Conservation (phyloP, 53 echinoderm and acorn worm genomes). For the Glandiceps talaboti region DNA sequence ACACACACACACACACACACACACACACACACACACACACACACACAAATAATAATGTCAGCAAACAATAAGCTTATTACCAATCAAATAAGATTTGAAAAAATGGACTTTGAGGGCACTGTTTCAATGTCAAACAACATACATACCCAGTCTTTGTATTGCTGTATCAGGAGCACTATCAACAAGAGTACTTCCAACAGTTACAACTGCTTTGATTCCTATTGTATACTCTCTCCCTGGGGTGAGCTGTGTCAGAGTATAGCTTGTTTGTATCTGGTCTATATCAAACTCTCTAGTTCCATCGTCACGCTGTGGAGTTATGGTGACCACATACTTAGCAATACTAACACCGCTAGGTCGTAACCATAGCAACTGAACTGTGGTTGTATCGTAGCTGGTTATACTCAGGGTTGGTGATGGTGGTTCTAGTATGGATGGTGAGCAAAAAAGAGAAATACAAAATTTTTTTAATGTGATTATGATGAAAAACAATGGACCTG, state of each 20-base stretch:
- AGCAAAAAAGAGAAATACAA: too few relatives aligned
- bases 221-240: slow-evolving; percentile 26
- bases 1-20: too few relatives aligned
- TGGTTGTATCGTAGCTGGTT: not conserved
- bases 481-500: too few relatives aligned
- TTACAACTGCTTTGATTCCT: not conserved
- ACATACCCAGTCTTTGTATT: slow-evolving; percentile 6
- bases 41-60: too few relatives aligned
- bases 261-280: not conserved
- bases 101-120: too few relatives aligned
- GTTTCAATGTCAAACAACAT: too few relatives aligned
- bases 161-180: not conserved
- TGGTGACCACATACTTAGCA: not conserved
- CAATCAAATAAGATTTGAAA: too few relatives aligned
- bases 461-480: too few relatives aligned
- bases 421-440: too few relatives aligned
- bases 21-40: too few relatives aligned
- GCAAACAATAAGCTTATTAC: too few relatives aligned
- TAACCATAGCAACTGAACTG: slow-evolving; percentile 11
- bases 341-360: slow-evolving; percentile 3
- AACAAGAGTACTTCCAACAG: not conserved
- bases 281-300: not conserved
- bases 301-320: slow-evolving; percentile 1
- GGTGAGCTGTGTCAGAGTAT: slow-evolving; percentile 1
- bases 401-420: not conserved